These are phyloP conservation scores for Odontophorus gujanensis DNA, from an alignment of 2,113 vertebrate genomes.

Conservation along the genomic window DNA sequence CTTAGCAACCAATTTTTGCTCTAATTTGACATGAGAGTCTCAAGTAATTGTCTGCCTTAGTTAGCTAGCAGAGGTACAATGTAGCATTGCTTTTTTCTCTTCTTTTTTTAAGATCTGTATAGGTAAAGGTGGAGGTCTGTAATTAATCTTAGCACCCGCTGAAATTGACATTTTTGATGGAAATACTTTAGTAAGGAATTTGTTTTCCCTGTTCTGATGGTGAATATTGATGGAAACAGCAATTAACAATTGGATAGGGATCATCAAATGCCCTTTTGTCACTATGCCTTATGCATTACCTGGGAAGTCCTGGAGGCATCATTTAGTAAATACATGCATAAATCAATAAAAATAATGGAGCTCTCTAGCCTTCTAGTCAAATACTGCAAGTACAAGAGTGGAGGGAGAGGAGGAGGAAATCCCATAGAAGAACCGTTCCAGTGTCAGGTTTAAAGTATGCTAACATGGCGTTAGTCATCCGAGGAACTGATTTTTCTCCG, in stretches of 20 bases:
- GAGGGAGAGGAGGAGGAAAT: background rate
- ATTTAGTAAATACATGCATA: background rate
- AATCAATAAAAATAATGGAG: background rate
- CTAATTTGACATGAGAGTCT: background rate
- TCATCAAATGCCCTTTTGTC: background rate
- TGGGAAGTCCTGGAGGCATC: background rate
- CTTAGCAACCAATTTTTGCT: background rate
- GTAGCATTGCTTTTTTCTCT: background rate
- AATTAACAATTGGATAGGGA: background rate
- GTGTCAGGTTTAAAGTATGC: background rate
- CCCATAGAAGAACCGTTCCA: background rate
- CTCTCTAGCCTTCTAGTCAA: background rate
- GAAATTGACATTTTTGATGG: background rate
- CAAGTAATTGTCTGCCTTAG: too few species aligned
- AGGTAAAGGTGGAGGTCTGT: background rate
- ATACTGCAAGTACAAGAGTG: background rate
- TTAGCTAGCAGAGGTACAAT: background rate
- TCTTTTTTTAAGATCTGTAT: background rate
- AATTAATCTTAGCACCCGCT: background rate
- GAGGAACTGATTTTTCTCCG: background rate
- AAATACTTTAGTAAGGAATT: background rate
- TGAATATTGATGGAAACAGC: background rate
- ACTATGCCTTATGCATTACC: background rate
- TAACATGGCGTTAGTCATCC: background rate
- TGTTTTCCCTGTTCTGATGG: background rate